These are phyloP conservation scores for Tetranychus truncatus DNA, from an alignment of 2,888 invertebrate genomes.

Conservation along the genomic window DNA sequence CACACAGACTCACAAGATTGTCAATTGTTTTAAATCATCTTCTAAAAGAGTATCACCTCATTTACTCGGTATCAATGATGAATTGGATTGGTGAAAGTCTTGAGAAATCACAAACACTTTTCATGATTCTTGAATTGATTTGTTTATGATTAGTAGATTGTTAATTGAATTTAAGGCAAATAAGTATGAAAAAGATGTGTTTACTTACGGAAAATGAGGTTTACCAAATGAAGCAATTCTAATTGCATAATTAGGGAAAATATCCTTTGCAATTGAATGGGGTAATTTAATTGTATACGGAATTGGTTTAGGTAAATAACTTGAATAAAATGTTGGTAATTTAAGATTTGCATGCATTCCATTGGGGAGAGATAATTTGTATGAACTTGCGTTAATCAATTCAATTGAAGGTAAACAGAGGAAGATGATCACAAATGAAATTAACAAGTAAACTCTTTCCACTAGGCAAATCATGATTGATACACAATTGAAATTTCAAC, in stretches of 20 bases:
- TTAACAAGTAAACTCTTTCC: not conserved
- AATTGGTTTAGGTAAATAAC: not conserved
- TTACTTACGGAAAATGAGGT: not conserved
- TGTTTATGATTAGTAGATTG: no score
- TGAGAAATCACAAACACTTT: not conserved
- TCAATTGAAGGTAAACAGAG: not conserved
- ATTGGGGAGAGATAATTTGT: not conserved
- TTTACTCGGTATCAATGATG: not conserved
- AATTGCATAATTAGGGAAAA: slow-evolving; percentile 1
- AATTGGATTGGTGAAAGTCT: not conserved
- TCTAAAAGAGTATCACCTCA: not conserved
- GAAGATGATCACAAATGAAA: not conserved
- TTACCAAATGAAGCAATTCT: not conserved
- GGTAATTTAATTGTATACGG: not conserved
- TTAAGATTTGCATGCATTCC: not conserved
- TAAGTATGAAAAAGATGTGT: not conserved
- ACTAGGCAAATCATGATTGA: no score
- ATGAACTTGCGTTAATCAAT: not conserved
- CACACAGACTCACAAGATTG: not conserved
- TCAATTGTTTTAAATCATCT: not conserved
- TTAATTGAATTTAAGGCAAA: no score
- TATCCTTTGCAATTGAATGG: not conserved
- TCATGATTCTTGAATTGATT: no score
- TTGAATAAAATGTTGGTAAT: not conserved
- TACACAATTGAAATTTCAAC: no score